A percentile compares a stretch with the other conserved stretches of the same genome.
Conservation (phyloP, 2,113 vertebrate genomes). For the Scophthalmus maximus region DNA sequence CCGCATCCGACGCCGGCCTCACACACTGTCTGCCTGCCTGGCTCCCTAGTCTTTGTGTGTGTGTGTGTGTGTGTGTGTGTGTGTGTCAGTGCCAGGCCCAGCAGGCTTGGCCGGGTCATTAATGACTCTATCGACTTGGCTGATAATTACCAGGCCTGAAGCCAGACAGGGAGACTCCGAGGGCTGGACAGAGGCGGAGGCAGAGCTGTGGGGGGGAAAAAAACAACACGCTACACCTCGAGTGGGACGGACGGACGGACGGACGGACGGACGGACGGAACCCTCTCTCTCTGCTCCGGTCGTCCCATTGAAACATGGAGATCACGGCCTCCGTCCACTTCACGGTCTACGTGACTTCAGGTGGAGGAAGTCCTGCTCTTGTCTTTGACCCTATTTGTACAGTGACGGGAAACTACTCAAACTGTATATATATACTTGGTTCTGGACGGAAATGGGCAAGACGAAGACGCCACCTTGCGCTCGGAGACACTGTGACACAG, state of each 20-base stretch:
- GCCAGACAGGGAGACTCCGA: constrained; percentile 6
- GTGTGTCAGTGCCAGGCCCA: constrained; percentile 53
- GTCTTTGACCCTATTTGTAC: too few species aligned
- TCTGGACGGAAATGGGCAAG: too few species aligned
- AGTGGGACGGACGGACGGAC: neutral
- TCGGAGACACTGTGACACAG: too few species aligned
- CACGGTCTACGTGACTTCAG: constrained; percentile 12
- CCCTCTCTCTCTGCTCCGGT: neutral
- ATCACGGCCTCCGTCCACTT: constrained; percentile 17
- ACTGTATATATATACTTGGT: too few species aligned
- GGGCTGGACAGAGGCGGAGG: constrained; percentile 26
- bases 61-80: constrained; percentile 6
- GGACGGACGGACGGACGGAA: constrained; percentile 21
- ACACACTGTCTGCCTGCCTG: constrained; percentile 12
- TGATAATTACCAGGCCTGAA: constrained; percentile 63
- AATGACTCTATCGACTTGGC: constrained; percentile 73
- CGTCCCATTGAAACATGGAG: constrained; percentile 14
- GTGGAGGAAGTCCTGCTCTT: neutral
- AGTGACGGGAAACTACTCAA: too few species aligned
- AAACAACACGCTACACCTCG: too few species aligned
- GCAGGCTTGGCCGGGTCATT: constrained; percentile 66
- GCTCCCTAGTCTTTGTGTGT: neutral
- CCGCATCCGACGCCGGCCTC: constrained; percentile 25
- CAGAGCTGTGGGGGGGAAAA: constrained; percentile 17
- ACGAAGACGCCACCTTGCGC: too few species aligned